Conservation (phyloP, 2,888 invertebrate species). For the Microplitis deprimator region DNA sequence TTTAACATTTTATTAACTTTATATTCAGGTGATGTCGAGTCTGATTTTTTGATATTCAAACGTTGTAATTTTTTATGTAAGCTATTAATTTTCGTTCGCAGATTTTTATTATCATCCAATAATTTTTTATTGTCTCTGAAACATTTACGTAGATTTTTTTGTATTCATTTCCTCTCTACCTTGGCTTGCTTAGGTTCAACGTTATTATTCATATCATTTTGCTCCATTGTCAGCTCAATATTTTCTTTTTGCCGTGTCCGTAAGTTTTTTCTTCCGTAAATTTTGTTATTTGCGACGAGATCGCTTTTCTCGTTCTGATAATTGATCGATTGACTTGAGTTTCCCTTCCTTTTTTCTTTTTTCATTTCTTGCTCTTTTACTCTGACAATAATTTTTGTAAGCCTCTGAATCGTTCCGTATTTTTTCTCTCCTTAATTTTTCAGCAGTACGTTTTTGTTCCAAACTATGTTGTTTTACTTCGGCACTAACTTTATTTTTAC, state of each 20-base stretch:
- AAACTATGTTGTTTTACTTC: slow-evolving; percentile 28
- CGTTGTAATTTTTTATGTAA: slow-evolving; percentile 28
- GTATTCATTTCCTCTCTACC: slow-evolving; percentile 29
- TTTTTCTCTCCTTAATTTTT: slow-evolving; percentile 37
- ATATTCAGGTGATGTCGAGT: slow-evolving; percentile 20
- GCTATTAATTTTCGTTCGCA: slow-evolving; percentile 29
- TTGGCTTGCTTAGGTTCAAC: slow-evolving; percentile 36
- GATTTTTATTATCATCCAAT: slow-evolving; percentile 24
- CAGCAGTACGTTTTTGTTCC: slow-evolving; percentile 37
- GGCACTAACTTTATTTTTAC: slow-evolving; percentile 26
- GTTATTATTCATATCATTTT: slow-evolving; percentile 20
- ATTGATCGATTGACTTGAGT: slow-evolving; percentile 36
- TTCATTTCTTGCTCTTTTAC: slow-evolving; percentile 40
- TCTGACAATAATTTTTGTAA: slow-evolving; percentile 35
- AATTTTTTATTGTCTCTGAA: slow-evolving; percentile 39
- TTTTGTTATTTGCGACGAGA: slow-evolving; percentile 40
- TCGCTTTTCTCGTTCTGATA: slow-evolving; percentile 41
- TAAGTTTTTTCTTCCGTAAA: slow-evolving; percentile 34
- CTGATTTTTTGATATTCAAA: slow-evolving; percentile 25
- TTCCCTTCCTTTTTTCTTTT: slow-evolving; percentile 37
- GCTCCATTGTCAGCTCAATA: slow-evolving; percentile 4
- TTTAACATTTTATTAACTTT: slow-evolving; percentile 32
- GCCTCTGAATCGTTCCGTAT: slow-evolving; percentile 38
- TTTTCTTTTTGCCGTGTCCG: slow-evolving; percentile 13
- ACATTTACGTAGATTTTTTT: slow-evolving; percentile 42